Conservation (phyloP, 2,113 vertebrate genomes). For the Hippocampus abdominalis region DNA sequence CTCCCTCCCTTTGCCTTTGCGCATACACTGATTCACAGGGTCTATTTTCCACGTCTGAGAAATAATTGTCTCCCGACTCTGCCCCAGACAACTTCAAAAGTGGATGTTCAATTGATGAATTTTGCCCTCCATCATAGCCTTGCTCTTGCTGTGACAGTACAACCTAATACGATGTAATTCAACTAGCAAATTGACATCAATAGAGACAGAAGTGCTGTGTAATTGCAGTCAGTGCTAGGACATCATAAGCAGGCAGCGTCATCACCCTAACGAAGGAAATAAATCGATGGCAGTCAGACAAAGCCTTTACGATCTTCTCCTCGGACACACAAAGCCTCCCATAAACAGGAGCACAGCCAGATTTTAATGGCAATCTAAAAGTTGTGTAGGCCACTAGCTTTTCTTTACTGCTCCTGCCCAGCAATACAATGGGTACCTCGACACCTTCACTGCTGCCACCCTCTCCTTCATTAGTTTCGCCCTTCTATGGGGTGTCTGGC, state of each 20-base stretch:
- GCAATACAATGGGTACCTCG: constrained; percentile 60
- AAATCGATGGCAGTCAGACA: constrained; percentile 75
- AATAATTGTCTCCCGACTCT: constrained; percentile 67
- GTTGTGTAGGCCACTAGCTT: constrained; percentile 67
- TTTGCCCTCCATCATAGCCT: constrained; percentile 68
- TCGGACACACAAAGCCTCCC: constrained; percentile 68
- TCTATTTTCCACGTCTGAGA: constrained; percentile 64
- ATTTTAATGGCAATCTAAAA: constrained; percentile 76
- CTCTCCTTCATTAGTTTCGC: constrained; percentile 65
- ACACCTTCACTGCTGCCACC: constrained; percentile 52
- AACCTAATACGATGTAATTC: constrained; percentile 75
- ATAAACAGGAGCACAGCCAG: constrained; percentile 67
- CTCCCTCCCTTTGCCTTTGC: constrained; percentile 57
- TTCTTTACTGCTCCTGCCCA: constrained; percentile 69
- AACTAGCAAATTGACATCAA: constrained; percentile 76
- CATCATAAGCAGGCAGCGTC: constrained; percentile 73
- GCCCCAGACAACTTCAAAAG: constrained; percentile 62
- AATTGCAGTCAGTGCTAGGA: constrained; percentile 71
- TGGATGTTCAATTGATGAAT: constrained; percentile 72
- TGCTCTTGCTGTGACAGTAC: constrained; percentile 66
- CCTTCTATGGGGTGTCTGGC: constrained; percentile 53
- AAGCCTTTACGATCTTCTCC: constrained; percentile 71
- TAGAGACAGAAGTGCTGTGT: constrained; percentile 71
- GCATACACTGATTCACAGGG: constrained; percentile 48
- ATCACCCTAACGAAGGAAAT: constrained; percentile 74